A percentile compares a stretch with the other conserved stretches of the same genome.
Evolutionary conservation across 2,888 invertebrate species (phyloP).

Genomic region (Epsilonema sp.): DNA sequence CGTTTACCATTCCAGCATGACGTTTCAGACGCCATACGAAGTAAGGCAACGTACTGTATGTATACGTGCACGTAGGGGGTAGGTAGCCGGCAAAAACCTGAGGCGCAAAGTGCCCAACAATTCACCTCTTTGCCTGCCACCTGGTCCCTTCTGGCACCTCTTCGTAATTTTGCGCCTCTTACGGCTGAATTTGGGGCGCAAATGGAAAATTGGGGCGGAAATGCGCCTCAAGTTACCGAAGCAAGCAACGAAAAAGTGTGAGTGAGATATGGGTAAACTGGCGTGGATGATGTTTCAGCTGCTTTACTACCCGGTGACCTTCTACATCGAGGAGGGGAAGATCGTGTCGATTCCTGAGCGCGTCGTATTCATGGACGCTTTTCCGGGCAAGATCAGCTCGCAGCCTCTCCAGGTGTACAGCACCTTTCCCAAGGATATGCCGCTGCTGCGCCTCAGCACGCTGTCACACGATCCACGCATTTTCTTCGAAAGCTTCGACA

Average conservation of each 20-base stretch:
- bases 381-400: conserved; percentile 57
- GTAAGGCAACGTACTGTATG: conserved; percentile 20
- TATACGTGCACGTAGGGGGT: too few species aligned
- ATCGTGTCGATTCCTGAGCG: conserved; percentile 47
- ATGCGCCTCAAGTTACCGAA: too few species aligned
- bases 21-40: conserved; percentile 37
- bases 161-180: too few species aligned
- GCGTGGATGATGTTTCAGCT: conserved; percentile 10
- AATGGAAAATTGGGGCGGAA: too few species aligned
- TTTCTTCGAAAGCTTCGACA: conserved; percentile 34
- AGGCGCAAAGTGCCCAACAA: too few species aligned
- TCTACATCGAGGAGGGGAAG: conserved; percentile 52
- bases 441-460: conserved; percentile 46
- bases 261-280: too few species aligned
- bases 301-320: conserved; percentile 46
- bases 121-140: too few species aligned
- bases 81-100: too few species aligned
- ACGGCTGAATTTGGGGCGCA: too few species aligned
- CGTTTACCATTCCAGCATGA: conserved; percentile 10
- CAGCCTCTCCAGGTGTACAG: conserved; percentile 43
- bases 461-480: conserved; percentile 44
- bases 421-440: conserved; percentile 40
- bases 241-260: too few species aligned
- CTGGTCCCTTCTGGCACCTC: too few species aligned
- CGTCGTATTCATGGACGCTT: conserved; percentile 52